Evolutionary conservation across 2,113 vertebrate genomes (phyloP).

Genomic region (Austrofundulus limnaeus): DNA sequence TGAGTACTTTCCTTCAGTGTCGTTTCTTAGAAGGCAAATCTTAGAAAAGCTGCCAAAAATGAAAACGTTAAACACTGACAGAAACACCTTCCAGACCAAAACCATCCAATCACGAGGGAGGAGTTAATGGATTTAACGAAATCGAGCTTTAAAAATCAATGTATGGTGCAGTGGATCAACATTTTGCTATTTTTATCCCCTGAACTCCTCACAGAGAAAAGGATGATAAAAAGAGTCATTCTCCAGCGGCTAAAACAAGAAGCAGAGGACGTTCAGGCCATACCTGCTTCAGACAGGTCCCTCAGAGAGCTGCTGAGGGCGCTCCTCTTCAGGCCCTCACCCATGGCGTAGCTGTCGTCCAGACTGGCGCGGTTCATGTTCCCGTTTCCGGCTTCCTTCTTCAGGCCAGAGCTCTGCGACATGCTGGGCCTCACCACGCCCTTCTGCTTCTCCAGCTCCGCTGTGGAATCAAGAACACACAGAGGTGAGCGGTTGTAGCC

Average conservation of each 20-base stretch:
- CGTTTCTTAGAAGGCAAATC: slow-evolving; percentile 74
- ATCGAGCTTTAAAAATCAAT: slow-evolving; percentile 36
- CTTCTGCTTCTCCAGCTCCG: slow-evolving; percentile 98
- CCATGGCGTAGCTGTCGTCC: slow-evolving; percentile 92
- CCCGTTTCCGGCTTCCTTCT: slow-evolving; percentile 90
- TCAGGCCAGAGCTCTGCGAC: slow-evolving; percentile 93
- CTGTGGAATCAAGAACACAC: slow-evolving; percentile 72
- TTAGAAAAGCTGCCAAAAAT: slow-evolving; percentile 3
- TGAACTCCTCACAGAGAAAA: slow-evolving; percentile 37
- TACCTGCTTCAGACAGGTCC: slow-evolving; percentile 97
- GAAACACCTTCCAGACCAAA: slow-evolving; percentile 38
- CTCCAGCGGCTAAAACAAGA: slow-evolving; percentile 10
- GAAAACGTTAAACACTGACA: slow-evolving; percentile 12
- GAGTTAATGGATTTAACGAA: slow-evolving; percentile 47
- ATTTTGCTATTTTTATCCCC: slow-evolving; percentile 70
- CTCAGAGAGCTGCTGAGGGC: slow-evolving; percentile 96
- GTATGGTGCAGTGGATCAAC: slow-evolving; percentile 62
- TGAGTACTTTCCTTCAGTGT: slow-evolving; percentile 77
- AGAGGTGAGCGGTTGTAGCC: slow-evolving; percentile 30
- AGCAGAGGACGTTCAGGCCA: slow-evolving; percentile 28
- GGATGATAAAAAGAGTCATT: slow-evolving; percentile 27
- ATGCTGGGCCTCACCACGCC: slow-evolving; percentile 93
- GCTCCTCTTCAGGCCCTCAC: slow-evolving; percentile 95
- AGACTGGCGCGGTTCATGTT: slow-evolving; percentile 90
- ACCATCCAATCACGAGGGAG: slow-evolving; percentile 43